A percentile compares a stretch with the other conserved stretches of the same genome.
Evolutionary conservation across 2,113 vertebrate species (phyloP).

Genomic region (Paradisaea rubra): DNA sequence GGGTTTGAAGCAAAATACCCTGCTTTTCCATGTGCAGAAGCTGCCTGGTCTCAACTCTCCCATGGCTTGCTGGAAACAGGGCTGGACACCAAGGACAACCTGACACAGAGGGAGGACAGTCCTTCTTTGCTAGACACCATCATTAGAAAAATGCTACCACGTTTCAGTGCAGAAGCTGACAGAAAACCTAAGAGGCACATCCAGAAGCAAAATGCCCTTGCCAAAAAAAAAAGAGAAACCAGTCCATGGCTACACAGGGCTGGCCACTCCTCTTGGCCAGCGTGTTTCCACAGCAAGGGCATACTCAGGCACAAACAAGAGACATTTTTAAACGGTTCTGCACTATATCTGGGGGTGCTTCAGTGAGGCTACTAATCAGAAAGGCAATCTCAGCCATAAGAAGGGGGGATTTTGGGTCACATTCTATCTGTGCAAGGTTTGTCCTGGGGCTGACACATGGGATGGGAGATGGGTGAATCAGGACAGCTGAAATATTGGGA

Average conservation of each 20-base stretch:
- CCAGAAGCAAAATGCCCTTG: not conserved
- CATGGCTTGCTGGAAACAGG: not conserved
- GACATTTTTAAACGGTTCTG: not conserved
- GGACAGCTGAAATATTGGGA: not conserved
- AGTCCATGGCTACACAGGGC: accelerated
- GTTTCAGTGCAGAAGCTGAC: not conserved
- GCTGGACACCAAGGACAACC: not conserved
- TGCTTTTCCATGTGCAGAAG: not conserved
- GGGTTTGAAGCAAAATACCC: not conserved
- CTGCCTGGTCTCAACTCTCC: not conserved
- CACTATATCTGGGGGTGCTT: not conserved
- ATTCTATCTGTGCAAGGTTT: not conserved
- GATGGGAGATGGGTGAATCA: not conserved
- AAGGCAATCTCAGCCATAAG: not conserved
- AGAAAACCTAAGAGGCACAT: not conserved
- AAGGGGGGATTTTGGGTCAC: not conserved
- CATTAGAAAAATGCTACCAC: not conserved
- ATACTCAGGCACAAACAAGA: not conserved
- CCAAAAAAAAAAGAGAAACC: not conserved
- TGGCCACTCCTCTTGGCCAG: not conserved
- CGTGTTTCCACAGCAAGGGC: not conserved
- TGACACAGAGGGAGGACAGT: not conserved
- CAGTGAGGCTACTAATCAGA: not conserved
- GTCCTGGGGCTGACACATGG: not conserved
- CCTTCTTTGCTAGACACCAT: not conserved